These are phyloP conservation scores for Ceratitis capitata DNA, from an alignment of 1,140 invertebrate species.

Conservation along the genomic window DNA sequence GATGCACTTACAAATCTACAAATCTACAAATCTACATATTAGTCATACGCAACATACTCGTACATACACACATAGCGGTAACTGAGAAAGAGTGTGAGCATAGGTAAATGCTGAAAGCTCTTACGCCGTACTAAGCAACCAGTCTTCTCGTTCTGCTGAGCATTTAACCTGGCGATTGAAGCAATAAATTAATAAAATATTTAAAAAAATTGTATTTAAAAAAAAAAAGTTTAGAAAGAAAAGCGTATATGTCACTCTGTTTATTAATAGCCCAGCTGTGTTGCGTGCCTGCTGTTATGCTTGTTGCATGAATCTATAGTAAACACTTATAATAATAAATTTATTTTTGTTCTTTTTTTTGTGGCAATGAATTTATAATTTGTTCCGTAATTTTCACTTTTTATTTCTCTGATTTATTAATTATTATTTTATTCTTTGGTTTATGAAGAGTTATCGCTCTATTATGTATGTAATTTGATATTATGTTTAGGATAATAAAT, in stretches of 20 bases:
- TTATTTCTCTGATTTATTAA: background rate
- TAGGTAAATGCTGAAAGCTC: background rate
- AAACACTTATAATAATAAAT: background rate
- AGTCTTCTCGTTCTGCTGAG: background rate
- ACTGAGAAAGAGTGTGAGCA: background rate
- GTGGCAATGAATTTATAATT: background rate
- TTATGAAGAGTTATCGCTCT: slow-evolving; percentile 11
- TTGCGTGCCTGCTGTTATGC: background rate
- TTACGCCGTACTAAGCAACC: background rate
- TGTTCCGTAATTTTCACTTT: background rate
- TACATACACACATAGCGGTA: background rate
- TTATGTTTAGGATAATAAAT: background rate
- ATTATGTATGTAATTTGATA: background rate
- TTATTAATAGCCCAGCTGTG: background rate
- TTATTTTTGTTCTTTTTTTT: no score
- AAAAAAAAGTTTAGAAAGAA: no score
- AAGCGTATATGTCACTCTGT: background rate
- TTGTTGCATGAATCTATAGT: background rate
- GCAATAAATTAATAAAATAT: background rate
- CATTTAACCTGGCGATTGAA: background rate
- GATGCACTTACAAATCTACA: background rate
- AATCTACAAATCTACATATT: no score
- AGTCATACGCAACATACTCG: background rate
- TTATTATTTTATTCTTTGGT: no score
- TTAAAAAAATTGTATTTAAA: background rate